phyloP scores from a whole-genome alignment of 2,888 invertebrate species.

The Drosophila aldrichi region DNA sequence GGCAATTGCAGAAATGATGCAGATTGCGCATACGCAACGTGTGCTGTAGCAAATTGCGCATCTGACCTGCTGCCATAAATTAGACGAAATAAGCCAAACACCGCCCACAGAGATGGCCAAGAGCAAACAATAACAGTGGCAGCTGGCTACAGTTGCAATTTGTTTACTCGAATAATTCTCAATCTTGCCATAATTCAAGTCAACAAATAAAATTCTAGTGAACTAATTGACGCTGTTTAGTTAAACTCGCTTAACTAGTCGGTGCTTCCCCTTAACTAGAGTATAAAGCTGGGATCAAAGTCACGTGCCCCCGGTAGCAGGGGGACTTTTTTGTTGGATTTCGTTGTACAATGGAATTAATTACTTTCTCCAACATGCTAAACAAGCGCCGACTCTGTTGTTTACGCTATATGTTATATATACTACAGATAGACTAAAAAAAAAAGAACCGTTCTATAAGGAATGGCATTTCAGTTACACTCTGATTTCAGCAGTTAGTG shows the following conservation, averaged over 20 bases:
- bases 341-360: conserved; percentile 7
- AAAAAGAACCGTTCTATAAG: conserved; percentile 46
- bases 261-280: conserved; percentile 17
- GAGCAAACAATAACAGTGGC: conserved; percentile 34
- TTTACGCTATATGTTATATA: conserved; percentile 15
- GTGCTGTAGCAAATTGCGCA: conserved; percentile 24
- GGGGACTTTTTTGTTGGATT: conserved; percentile 36
- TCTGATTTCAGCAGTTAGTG: conserved; percentile 37
- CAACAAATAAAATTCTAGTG: conserved; percentile 7
- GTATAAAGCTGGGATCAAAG: conserved; percentile 9
- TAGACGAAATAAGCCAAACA: conserved; percentile 21
- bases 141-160: conserved; percentile 41
- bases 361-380: conserved; percentile 23
- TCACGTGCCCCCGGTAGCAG: conserved; percentile 7
- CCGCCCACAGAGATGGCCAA: conserved; percentile 16
- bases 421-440: conserved; percentile 16
- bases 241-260: not conserved
- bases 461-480: conserved; percentile 1
- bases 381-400: conserved; percentile 25
- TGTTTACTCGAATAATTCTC: conserved; percentile 58
- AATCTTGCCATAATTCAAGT: conserved; percentile 62
- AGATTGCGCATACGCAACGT: conserved; percentile 45
- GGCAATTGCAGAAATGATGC: conserved; percentile 27
- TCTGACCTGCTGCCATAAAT: conserved; percentile 35
- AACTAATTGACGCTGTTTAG: conserved; percentile 14